Percentiles rank a stretch among this genome's conserved stretches.
phyloP scores from a whole-genome alignment of 2,888 invertebrate genomes.

The Lucinisca nassula region DNA sequence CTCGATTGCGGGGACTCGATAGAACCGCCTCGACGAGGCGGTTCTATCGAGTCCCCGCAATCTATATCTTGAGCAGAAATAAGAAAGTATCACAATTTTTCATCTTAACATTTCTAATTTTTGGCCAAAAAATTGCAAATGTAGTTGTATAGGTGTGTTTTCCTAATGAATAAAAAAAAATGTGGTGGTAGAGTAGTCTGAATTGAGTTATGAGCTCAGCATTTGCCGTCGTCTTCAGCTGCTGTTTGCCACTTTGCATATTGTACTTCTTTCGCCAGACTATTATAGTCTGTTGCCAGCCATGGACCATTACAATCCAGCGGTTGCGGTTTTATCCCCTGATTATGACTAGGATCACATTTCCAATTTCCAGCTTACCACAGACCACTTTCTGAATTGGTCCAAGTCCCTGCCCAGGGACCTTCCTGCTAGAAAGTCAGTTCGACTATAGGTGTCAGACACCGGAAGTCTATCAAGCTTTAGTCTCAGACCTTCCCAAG shows the following conservation, averaged over 20 bases:
- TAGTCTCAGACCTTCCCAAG: constrained; percentile 10
- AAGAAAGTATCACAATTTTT: too few species aligned
- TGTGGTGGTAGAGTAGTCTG: constrained; percentile 13
- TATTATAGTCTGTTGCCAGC: background rate
- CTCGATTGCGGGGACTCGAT: too few species aligned
- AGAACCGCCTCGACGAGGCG: too few species aligned
- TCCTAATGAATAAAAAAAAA: background rate
- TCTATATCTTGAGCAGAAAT: too few species aligned
- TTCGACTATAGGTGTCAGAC: too few species aligned
- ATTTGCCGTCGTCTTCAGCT: background rate
- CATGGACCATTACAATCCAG: background rate
- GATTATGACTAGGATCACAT: background rate
- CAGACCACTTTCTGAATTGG: background rate
- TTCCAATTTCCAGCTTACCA: background rate
- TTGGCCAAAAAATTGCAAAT: too few species aligned
- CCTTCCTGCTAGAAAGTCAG: background rate
- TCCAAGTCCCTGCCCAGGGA: background rate
- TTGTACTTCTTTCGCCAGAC: background rate
- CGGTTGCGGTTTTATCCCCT: background rate
- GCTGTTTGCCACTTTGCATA: background rate
- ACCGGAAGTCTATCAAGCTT: background rate
- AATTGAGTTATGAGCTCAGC: background rate
- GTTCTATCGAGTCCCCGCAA: too few species aligned
- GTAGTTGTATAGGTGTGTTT: too few species aligned
- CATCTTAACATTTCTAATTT: too few species aligned